A percentile compares a stretch with the other conserved stretches of the same genome.
These are phyloP conservation scores for Chaetops frenatus DNA, from an alignment of 2,113 vertebrate genomes.

Conservation along the genomic window DNA sequence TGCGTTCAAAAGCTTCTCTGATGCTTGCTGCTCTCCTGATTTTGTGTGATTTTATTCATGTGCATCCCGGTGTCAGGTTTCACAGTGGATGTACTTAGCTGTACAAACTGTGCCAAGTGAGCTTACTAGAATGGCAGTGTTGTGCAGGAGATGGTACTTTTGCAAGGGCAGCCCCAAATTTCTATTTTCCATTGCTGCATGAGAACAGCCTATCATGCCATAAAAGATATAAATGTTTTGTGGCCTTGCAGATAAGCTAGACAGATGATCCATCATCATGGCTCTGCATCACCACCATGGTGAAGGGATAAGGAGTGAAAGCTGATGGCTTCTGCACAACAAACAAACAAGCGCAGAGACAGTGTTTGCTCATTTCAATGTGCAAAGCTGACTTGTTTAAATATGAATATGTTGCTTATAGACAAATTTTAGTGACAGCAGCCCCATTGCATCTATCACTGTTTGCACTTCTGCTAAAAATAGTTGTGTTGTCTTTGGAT, in stretches of 20 bases:
- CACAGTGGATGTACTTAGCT: constrained; percentile 30
- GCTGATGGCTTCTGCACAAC: constrained; percentile 41
- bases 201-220: background rate
- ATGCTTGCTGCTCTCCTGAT: constrained; percentile 26
- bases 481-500: constrained; percentile 36
- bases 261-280: background rate
- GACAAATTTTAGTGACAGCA: constrained; percentile 67
- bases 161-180: background rate
- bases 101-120: constrained; percentile 14
- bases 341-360: constrained; percentile 51
- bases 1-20: constrained; percentile 45
- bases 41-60: constrained; percentile 56
- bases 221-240: background rate
- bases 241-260: constrained; percentile 26
- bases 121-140: background rate
- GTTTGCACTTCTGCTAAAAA: constrained; percentile 73
- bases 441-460: constrained; percentile 48
- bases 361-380: constrained; percentile 53
- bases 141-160: background rate
- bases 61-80: constrained; percentile 27
- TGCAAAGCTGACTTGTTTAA: constrained; percentile 69
- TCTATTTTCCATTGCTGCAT: background rate
- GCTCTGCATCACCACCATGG: background rate
- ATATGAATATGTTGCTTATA: constrained; percentile 68
- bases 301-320: constrained; percentile 9